These are phyloP conservation scores for Xestoiulus laeticollis DNA, from an alignment of 2,888 invertebrate genomes.

Conservation along the genomic window DNA sequence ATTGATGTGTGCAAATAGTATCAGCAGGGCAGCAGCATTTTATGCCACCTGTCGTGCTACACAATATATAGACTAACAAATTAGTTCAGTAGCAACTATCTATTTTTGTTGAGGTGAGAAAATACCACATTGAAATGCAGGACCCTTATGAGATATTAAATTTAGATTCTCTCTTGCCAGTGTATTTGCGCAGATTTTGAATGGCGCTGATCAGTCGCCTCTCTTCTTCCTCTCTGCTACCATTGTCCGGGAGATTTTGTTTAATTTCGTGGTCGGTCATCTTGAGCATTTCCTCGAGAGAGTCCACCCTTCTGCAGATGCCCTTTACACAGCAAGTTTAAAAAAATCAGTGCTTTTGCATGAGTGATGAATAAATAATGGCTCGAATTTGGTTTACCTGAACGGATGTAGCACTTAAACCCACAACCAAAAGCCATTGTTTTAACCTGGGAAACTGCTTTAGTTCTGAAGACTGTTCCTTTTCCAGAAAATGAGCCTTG, in stretches of 20 bases:
- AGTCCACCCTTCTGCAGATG: slow-evolving; percentile 75
- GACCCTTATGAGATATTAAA: background rate
- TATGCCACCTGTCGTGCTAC: too few relatives aligned
- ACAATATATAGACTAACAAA: too few relatives aligned
- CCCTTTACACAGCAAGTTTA: slow-evolving; percentile 67
- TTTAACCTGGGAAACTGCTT: slow-evolving; percentile 75
- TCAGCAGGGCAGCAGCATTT: background rate
- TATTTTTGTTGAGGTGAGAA: too few relatives aligned
- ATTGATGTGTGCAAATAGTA: too few relatives aligned
- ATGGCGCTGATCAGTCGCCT: slow-evolving; percentile 83
- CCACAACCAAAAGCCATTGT: slow-evolving; percentile 93
- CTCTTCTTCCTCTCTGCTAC: slow-evolving; percentile 81
- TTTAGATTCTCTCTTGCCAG: slow-evolving; percentile 68
- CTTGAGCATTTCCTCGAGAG: slow-evolving; percentile 83
- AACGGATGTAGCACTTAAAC: slow-evolving; percentile 77
- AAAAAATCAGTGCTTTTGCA: background rate
- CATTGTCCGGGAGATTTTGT: slow-evolving; percentile 73
- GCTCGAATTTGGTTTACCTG: slow-evolving; percentile 66
- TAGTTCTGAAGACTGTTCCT: slow-evolving; percentile 71
- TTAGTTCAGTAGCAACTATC: too few relatives aligned
- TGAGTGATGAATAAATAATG: background rate
- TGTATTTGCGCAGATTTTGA: slow-evolving; percentile 84
- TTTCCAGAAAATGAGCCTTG: slow-evolving; percentile 77
- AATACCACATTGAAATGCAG: background rate
- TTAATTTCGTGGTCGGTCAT: slow-evolving; percentile 82